Evolutionary conservation across 2,113 vertebrate species (phyloP).

Genomic region (Lepus europaeus): DNA sequence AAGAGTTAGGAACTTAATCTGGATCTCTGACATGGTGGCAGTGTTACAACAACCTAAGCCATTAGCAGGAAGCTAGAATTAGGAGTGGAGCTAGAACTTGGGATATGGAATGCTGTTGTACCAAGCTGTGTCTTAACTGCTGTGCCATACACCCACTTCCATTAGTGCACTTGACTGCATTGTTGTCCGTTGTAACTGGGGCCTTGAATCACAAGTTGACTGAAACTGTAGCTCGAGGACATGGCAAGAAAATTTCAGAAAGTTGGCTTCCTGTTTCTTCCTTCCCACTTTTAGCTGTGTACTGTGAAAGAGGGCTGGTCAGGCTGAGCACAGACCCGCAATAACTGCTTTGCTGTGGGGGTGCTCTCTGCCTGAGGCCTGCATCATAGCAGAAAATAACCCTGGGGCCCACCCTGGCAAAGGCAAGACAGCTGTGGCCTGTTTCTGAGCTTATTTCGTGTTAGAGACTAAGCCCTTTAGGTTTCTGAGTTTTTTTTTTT

Average conservation of each 20-base stretch:
- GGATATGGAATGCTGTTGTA: no score
- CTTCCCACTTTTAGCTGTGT: background rate
- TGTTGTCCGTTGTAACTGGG: background rate
- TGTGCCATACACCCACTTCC: no score
- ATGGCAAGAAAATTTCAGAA: background rate
- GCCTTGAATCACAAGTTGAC: background rate
- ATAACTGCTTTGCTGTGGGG: background rate
- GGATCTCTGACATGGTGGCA: no score
- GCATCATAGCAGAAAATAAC: background rate
- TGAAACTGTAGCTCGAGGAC: background rate
- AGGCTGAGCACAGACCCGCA: background rate
- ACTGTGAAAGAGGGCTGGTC: background rate
- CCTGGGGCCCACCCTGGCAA: background rate
- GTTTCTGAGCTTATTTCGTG: background rate
- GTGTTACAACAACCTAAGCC: no score
- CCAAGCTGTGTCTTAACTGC: no score
- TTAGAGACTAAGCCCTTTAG: background rate
- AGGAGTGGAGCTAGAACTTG: no score
- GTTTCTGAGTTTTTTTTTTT: conserved; percentile 16
- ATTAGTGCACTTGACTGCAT: background rate
- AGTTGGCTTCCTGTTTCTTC: background rate
- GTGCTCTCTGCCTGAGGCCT: background rate
- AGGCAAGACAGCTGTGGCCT: background rate
- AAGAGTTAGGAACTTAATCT: no score
- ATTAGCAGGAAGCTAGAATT: no score